phyloP scores from a whole-genome alignment of 1,140 invertebrate genomes.

The Lordiphosa stackelbergi region DNA sequence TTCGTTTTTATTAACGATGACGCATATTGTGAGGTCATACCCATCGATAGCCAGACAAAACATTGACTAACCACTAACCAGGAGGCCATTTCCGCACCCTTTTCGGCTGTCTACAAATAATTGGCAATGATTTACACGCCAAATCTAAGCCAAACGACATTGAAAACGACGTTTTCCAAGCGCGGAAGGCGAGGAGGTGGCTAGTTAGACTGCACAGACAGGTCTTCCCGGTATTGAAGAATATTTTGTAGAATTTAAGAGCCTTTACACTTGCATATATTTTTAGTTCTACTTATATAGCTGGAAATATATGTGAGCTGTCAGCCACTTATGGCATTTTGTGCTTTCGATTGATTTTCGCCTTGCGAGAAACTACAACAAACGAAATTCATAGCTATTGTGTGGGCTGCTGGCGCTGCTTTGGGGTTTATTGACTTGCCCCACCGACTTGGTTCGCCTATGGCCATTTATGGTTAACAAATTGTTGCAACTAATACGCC shows the following conservation, averaged over 20 bases:
- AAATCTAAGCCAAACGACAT: slow-evolving; percentile 43
- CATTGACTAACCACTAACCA: slow-evolving; percentile 52
- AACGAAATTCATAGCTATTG: slow-evolving; percentile 20
- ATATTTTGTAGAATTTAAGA: slow-evolving; percentile 34
- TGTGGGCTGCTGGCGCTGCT: slow-evolving; percentile 54
- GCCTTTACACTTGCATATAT: slow-evolving; percentile 12
- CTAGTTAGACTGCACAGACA: slow-evolving; percentile 11
- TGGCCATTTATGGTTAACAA: slow-evolving; percentile 59
- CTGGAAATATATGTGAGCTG: slow-evolving; percentile 40
- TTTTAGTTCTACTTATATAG: slow-evolving; percentile 22
- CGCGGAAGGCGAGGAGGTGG: neutral
- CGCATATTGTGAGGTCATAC: slow-evolving; percentile 65
- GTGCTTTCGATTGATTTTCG: slow-evolving; percentile 45
- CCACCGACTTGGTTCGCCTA: slow-evolving; percentile 11
- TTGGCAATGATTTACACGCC: slow-evolving; percentile 56
- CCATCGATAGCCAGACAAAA: slow-evolving; percentile 35
- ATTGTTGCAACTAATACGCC: slow-evolving; percentile 52
- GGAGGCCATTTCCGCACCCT: slow-evolving; percentile 30
- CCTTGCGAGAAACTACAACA: slow-evolving; percentile 22
- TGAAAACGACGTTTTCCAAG: slow-evolving; percentile 47
- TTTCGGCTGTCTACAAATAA: slow-evolving; percentile 31
- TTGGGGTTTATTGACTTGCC: slow-evolving; percentile 58
- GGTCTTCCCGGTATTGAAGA: neutral
- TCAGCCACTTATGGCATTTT: slow-evolving; percentile 57
- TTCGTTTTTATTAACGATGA: slow-evolving; percentile 60